Conservation (phyloP, 2,888 invertebrate species). For the Diarsia brunnea region DNA sequence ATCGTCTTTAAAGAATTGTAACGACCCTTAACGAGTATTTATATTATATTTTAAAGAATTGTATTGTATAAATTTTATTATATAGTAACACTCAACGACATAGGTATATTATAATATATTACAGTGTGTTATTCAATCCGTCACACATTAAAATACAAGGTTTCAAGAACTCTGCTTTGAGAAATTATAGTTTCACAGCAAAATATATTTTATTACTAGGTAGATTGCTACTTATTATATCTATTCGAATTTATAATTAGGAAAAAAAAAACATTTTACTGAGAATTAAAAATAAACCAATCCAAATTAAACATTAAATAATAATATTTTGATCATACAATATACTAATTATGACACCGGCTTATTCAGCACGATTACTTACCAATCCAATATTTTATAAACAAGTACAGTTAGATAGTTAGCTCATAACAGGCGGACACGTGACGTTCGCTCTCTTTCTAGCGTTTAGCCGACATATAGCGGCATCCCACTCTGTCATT, state of each 20-base stretch:
- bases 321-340: conserved; percentile 49
- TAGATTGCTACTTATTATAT: background rate
- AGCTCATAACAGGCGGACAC: conserved; percentile 39
- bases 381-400: conserved; percentile 24
- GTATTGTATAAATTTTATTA: conserved; percentile 46
- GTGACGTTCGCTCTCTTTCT: conserved; percentile 33
- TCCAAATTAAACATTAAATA: conserved; percentile 18
- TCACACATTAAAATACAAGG: conserved; percentile 39
- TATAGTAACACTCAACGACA: conserved; percentile 51
- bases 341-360: conserved; percentile 35
- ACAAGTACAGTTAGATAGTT: conserved; percentile 31
- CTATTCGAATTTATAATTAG: conserved; percentile 10
- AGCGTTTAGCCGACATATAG: conserved; percentile 22
- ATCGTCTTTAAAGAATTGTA: conserved; percentile 27
- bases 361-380: conserved; percentile 28
- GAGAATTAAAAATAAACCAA: conserved; percentile 9
- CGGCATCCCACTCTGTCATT: conserved; percentile 20
- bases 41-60: conserved; percentile 35
- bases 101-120: conserved; percentile 44
- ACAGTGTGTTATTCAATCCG: conserved; percentile 44
- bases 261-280: background rate
- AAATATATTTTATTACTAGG: conserved; percentile 12
- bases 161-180: conserved; percentile 13
- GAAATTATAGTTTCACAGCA: conserved; percentile 15
- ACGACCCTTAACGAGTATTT: conserved; percentile 36